These are phyloP conservation scores for Xyrichtys novacula DNA, from an alignment of 2,797 vertebrate genomes.

Conservation along the genomic window DNA sequence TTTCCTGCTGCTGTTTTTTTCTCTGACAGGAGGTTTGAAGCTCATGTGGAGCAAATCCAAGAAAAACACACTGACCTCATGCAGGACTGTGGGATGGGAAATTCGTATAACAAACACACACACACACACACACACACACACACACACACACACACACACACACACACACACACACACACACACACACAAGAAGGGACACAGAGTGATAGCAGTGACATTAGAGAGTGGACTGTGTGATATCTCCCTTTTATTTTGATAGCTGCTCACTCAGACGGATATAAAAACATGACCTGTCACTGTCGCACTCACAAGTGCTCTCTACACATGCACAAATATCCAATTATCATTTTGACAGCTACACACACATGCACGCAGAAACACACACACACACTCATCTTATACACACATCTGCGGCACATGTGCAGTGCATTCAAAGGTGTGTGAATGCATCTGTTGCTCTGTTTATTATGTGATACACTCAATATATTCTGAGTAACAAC, in stretches of 20 bases:
- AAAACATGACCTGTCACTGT: slow-evolving; percentile 25
- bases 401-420: slow-evolving; percentile 27
- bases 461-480: slow-evolving; percentile 19
- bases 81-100: slow-evolving; percentile 44
- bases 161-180: slow-evolving; percentile 1
- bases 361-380: neutral
- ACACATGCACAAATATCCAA: slow-evolving; percentile 11
- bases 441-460: neutral
- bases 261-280: slow-evolving; percentile 31
- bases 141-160: slow-evolving; percentile 10
- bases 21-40: slow-evolving; percentile 31
- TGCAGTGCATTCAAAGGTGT: neutral
- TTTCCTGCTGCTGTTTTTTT: slow-evolving; percentile 35
- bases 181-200: neutral
- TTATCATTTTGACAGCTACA: slow-evolving; percentile 29
- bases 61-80: slow-evolving; percentile 68
- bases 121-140: slow-evolving; percentile 23
- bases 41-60: slow-evolving; percentile 62
- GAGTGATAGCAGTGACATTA: slow-evolving; percentile 35
- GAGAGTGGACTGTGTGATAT: slow-evolving; percentile 11
- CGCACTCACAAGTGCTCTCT: neutral
- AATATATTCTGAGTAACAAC: neutral
- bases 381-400: slow-evolving; percentile 7
- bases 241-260: slow-evolving; percentile 58
- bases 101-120: slow-evolving; percentile 7